Evolutionary conservation across 2,113 vertebrate genomes (phyloP).

Genomic region (Gracilinanus agilis): DNA sequence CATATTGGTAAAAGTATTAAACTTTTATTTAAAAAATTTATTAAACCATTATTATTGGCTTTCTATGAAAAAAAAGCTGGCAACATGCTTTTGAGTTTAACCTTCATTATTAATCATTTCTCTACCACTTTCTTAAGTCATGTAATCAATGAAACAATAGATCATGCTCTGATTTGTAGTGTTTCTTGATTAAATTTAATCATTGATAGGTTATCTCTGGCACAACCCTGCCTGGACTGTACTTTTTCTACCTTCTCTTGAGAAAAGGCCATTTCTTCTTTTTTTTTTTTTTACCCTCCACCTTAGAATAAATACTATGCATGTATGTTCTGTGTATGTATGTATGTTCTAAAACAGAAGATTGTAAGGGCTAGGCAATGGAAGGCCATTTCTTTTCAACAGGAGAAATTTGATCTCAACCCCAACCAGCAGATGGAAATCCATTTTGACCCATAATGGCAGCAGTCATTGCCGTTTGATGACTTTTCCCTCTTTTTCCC

Average conservation of each 20-base stretch:
- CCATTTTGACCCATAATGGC: not conserved
- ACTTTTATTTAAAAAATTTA: not conserved
- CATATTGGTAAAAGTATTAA: not conserved
- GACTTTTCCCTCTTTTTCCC: not conserved
- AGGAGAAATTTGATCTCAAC: not conserved
- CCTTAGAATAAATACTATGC: too few relatives aligned
- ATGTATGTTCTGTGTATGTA: too few relatives aligned
- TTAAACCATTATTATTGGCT: not conserved
- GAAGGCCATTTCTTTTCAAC: not conserved
- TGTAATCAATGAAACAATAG: not conserved
- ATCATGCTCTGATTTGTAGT: not conserved
- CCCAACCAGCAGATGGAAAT: not conserved
- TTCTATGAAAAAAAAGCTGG: not conserved
- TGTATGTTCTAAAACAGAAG: too few relatives aligned
- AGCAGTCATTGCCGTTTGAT: not conserved
- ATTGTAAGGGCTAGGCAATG: too few relatives aligned
- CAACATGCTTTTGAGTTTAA: not conserved
- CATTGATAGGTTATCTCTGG: not conserved
- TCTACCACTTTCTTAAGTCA: not conserved
- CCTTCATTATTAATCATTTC: not conserved
- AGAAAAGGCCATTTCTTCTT: not conserved
- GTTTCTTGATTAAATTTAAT: not conserved
- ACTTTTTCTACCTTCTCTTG: not conserved
- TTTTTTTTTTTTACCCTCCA: too few relatives aligned
- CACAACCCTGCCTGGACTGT: not conserved